These are phyloP conservation scores for Sipha maydis DNA, from an alignment of 2,888 invertebrate species.

Conservation along the genomic window DNA sequence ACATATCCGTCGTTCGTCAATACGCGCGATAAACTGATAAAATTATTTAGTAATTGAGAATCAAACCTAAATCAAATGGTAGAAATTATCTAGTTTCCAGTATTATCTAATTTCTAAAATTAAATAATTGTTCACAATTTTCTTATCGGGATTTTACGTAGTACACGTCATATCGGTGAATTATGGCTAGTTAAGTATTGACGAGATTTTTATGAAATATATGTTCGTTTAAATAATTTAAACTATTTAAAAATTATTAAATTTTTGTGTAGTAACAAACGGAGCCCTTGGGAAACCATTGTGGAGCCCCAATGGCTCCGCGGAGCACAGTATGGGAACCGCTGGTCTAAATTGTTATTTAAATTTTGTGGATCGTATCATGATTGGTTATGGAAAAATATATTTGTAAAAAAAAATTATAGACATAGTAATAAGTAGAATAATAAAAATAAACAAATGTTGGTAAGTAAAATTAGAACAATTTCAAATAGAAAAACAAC, in stretches of 20 bases:
- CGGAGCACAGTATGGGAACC: too few species aligned
- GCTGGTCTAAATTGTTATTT: too few species aligned
- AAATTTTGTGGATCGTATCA: too few species aligned
- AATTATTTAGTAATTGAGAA: slow-evolving; percentile 17
- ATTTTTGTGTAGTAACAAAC: neutral
- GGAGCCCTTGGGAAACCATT: neutral
- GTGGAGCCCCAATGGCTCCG: neutral
- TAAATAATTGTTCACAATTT: slow-evolving; percentile 11
- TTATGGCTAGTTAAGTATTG: neutral
- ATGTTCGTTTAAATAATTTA: slow-evolving; percentile 28
- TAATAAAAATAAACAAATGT: too few species aligned
- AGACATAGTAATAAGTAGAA: too few species aligned
- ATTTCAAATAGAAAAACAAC: too few species aligned
- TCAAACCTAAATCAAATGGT: slow-evolving; percentile 3
- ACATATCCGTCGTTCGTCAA: slow-evolving; percentile 9
- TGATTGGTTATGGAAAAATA: too few species aligned
- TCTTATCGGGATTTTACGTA: neutral
- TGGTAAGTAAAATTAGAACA: too few species aligned
- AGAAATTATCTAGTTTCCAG: neutral
- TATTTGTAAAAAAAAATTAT: too few species aligned
- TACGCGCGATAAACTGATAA: neutral
- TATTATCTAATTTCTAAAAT: slow-evolving; percentile 2
- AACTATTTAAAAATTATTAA: slow-evolving; percentile 13
- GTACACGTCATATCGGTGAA: neutral
- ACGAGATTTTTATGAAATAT: neutral